Conservation (phyloP, 2,113 vertebrate genomes). For the Conger conger region DNA sequence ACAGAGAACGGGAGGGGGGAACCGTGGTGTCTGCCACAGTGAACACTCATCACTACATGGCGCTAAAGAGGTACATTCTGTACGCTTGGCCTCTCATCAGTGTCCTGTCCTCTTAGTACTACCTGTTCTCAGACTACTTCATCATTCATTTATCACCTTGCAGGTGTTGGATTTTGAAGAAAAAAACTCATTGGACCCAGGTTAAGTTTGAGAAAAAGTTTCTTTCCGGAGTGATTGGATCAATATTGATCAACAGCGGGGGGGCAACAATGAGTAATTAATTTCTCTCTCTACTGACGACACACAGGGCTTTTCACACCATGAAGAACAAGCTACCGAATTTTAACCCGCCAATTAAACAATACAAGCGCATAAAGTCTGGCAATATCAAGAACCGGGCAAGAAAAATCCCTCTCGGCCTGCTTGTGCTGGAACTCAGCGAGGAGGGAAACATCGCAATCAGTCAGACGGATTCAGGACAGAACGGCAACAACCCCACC, state of each 20-base stretch:
- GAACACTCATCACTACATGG: background rate
- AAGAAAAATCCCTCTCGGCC: background rate
- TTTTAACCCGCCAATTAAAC: background rate
- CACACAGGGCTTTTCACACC: background rate
- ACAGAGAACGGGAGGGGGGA: too few relatives aligned
- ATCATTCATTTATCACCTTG: too few relatives aligned
- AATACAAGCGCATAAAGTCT: background rate
- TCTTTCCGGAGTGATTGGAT: too few relatives aligned
- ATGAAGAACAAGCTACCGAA: background rate
- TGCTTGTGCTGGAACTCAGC: background rate
- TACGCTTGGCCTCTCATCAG: too few relatives aligned
- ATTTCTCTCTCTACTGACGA: background rate
- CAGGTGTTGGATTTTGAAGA: background rate
- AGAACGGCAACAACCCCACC: background rate
- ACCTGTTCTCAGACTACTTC: background rate
- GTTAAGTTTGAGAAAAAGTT: too few relatives aligned
- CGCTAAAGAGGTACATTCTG: too few relatives aligned
- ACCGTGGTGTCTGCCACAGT: background rate
- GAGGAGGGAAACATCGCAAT: background rate
- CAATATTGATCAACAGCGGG: too few relatives aligned
- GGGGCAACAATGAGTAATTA: background rate
- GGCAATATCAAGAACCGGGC: too few relatives aligned
- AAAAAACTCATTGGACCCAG: background rate
- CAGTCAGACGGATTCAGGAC: background rate
- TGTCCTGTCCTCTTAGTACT: too few relatives aligned